Percentiles rank a stretch among this genome's conserved stretches.
These are phyloP conservation scores for Myiothlypis chrysogaster DNA, from an alignment of 2,797 vertebrate species.

Conservation along the genomic window DNA sequence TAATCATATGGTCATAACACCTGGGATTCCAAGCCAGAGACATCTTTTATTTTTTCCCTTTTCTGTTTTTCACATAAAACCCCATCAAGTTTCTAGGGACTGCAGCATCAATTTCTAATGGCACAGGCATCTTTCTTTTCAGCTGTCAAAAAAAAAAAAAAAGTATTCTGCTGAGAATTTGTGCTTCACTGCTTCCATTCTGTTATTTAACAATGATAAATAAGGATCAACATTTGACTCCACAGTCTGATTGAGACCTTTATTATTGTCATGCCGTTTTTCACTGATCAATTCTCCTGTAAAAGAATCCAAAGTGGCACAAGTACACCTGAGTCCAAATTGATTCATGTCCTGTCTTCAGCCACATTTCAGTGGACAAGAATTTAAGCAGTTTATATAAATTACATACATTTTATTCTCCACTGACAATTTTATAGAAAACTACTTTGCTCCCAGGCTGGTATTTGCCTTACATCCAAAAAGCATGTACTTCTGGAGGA, in stretches of 20 bases:
- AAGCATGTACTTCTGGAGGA: background rate
- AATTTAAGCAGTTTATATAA: background rate
- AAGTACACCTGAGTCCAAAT: background rate
- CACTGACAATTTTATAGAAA: background rate
- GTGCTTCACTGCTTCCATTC: conserved; percentile 17
- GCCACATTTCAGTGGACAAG: background rate
- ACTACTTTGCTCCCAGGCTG: background rate
- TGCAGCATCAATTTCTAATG: background rate
- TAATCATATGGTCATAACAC: background rate
- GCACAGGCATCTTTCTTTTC: background rate
- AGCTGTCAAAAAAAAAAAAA: conserved; percentile 13
- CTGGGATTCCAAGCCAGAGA: background rate
- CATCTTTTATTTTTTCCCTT: background rate
- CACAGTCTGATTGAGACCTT: background rate
- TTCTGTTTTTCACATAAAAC: background rate
- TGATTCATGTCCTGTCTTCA: background rate
- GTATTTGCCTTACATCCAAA: background rate
- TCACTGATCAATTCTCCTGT: background rate
- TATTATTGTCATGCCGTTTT: background rate
- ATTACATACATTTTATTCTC: background rate
- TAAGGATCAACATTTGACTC: background rate
- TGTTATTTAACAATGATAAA: conserved; percentile 8
- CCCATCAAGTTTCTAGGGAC: background rate
- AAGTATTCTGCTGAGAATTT: background rate
- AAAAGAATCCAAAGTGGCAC: background rate